These are phyloP conservation scores for Stictonetta naevosa DNA, from an alignment of 2,113 vertebrate species.

Conservation along the genomic window DNA sequence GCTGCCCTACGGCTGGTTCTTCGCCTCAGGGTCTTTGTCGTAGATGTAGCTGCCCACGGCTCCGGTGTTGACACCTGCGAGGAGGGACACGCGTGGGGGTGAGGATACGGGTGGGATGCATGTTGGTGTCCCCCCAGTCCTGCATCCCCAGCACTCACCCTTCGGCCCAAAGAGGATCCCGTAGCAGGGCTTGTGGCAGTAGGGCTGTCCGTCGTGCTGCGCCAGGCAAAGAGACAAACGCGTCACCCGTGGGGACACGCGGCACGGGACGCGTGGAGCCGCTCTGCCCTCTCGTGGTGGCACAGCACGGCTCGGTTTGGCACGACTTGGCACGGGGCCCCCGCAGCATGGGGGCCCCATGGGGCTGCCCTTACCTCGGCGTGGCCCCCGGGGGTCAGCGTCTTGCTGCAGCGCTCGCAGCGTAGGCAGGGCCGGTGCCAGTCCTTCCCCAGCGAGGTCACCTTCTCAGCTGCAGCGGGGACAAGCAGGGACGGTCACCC, in stretches of 20 bases:
- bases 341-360: neutral
- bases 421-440: slow-evolving; percentile 97
- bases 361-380: slow-evolving; percentile 84
- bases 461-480: slow-evolving; percentile 88
- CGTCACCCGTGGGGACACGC: neutral
- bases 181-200: slow-evolving; percentile 86
- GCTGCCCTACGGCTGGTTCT: slow-evolving; percentile 84
- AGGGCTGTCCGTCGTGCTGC: slow-evolving; percentile 82
- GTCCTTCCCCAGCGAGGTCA: slow-evolving; percentile 97
- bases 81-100: neutral
- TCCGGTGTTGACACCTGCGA: slow-evolving; percentile 95
- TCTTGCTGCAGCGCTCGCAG: slow-evolving; percentile 95
- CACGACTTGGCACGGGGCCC: neutral
- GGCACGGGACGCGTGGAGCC: neutral
- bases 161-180: slow-evolving; percentile 86
- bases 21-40: slow-evolving; percentile 88
- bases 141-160: slow-evolving; percentile 70
- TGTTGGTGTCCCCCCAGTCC: neutral
- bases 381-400: slow-evolving; percentile 90
- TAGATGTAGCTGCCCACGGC: slow-evolving; percentile 98
- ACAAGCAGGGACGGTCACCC: neutral
- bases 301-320: neutral
- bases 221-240: neutral
- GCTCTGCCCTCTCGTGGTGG: neutral
- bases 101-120: accelerated